Conservation (phyloP, 1,140 invertebrate genomes). For the Ceratina australensis region DNA sequence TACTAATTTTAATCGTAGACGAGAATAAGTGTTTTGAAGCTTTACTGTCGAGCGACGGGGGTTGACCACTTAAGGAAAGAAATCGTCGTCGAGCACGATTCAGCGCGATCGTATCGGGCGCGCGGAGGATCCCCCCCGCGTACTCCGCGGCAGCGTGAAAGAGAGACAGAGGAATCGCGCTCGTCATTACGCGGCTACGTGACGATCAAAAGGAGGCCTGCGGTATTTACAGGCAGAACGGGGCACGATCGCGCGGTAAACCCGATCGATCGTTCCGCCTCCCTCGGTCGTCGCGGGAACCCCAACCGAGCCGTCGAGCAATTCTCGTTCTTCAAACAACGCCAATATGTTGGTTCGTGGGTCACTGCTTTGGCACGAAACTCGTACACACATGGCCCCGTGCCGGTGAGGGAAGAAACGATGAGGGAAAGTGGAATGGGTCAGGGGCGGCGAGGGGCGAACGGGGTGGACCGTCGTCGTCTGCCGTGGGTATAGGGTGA, state of each 20-base stretch:
- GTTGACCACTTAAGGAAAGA: constrained; percentile 28
- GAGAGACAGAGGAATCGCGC: constrained; percentile 11
- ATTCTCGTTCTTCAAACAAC: constrained; percentile 74
- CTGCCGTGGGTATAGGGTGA: constrained; percentile 64
- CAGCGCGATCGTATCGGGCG: constrained; percentile 40
- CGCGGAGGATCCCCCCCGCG: constrained; percentile 18
- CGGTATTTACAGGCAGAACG: constrained; percentile 42
- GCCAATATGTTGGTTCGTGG: constrained; percentile 74
- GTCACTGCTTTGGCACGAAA: constrained; percentile 69
- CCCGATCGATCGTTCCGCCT: constrained; percentile 54
- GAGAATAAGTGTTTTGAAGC: too few species aligned
- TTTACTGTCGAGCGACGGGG: not conserved
- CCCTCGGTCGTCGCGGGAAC: constrained; percentile 48
- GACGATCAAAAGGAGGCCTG: constrained; percentile 52
- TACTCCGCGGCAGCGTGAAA: not conserved
- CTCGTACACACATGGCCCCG: constrained; percentile 56
- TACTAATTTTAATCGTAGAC: too few species aligned
- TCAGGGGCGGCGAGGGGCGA: constrained; percentile 6
- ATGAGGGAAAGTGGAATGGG: constrained; percentile 27
- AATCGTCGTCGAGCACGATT: constrained; percentile 39
- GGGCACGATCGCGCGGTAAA: constrained; percentile 44
- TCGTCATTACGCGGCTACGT: constrained; percentile 56
- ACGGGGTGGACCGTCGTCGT: constrained; percentile 30
- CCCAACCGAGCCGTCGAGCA: constrained; percentile 57
- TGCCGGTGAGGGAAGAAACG: constrained; percentile 29